phyloP scores from a whole-genome alignment of 1,140 invertebrate species.

The Drosophila aff. region DNA sequence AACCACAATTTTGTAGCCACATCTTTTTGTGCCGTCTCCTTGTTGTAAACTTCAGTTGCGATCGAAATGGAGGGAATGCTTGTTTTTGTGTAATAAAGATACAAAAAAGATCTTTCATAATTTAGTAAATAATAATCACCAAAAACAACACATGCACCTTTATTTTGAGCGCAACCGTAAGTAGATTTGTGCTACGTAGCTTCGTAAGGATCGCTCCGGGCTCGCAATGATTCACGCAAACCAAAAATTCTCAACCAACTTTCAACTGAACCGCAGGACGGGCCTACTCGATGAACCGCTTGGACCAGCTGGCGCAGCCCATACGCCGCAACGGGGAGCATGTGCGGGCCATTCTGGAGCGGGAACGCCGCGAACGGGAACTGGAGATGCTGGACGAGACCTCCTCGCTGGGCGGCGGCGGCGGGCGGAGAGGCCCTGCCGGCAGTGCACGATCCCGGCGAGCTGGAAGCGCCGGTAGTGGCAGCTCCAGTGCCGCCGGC shows the following conservation, averaged over 20 bases:
- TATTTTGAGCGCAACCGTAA: conserved; percentile 23
- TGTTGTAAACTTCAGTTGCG: conserved; percentile 18
- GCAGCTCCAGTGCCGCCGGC: conserved; percentile 74
- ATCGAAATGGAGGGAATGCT: conserved; percentile 14
- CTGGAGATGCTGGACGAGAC: conserved; percentile 83
- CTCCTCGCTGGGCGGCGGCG: conserved; percentile 67
- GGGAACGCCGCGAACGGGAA: conserved; percentile 71
- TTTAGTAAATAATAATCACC: not conserved
- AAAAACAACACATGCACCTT: not conserved
- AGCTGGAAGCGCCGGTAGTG: conserved; percentile 62
- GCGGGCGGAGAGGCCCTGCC: conserved; percentile 21
- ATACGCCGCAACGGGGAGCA: conserved; percentile 87
- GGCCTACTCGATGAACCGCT: conserved; percentile 95
- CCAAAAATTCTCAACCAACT: conserved; percentile 55
- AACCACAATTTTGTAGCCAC: conserved; percentile 41
- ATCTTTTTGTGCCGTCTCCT: conserved; percentile 35
- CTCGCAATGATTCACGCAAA: conserved; percentile 49
- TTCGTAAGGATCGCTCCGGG: conserved; percentile 38
- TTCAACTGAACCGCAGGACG: conserved; percentile 86
- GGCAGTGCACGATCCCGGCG: conserved; percentile 28
- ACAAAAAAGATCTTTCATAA: not conserved
- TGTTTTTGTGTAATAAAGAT: not conserved
- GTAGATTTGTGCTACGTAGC: conserved; percentile 40
- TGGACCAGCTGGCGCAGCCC: conserved; percentile 93
- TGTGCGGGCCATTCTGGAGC: conserved; percentile 78